A percentile compares a stretch with the other conserved stretches of the same genome.
These are phyloP conservation scores for Hycleus cichorii DNA, from an alignment of 1,140 invertebrate species.

Conservation along the genomic window DNA sequence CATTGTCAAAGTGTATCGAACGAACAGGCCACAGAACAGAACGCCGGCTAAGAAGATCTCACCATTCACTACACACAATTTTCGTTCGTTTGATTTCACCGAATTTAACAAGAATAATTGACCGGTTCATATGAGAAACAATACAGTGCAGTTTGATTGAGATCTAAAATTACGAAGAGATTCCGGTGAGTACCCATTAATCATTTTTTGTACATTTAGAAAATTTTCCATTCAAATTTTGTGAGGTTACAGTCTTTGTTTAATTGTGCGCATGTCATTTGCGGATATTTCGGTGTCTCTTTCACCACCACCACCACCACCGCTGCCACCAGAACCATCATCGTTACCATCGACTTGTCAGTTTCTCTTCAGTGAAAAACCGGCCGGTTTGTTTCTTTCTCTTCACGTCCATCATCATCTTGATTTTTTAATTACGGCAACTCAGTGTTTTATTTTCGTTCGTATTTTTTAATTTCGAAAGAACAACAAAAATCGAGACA, in stretches of 20 bases:
- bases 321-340: too few relatives aligned
- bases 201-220: background rate
- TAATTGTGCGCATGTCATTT: conserved; percentile 16
- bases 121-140: too few relatives aligned
- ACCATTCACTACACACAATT: too few relatives aligned
- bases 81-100: too few relatives aligned
- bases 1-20: conserved; percentile 31
- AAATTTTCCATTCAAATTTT: conserved; percentile 15
- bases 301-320: too few relatives aligned
- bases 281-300: conserved; percentile 5
- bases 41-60: conserved; percentile 7
- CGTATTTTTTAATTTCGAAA: too few relatives aligned
- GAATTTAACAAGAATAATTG: too few relatives aligned
- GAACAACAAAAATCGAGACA: too few relatives aligned
- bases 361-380: conserved; percentile 21
- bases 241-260: conserved; percentile 20
- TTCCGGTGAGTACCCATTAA: conserved; percentile 9
- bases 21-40: conserved; percentile 1
- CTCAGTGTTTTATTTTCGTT: too few relatives aligned
- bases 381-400: conserved; percentile 25
- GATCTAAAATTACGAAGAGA: too few relatives aligned
- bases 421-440: background rate
- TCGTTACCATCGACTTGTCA: conserved; percentile 20
- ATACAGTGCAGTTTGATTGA: too few relatives aligned
- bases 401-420: conserved; percentile 13